A percentile compares a stretch with the other conserved stretches of the same genome.
These are phyloP conservation scores for Actias luna DNA, from an alignment of 2,888 invertebrate genomes.

Conservation along the genomic window DNA sequence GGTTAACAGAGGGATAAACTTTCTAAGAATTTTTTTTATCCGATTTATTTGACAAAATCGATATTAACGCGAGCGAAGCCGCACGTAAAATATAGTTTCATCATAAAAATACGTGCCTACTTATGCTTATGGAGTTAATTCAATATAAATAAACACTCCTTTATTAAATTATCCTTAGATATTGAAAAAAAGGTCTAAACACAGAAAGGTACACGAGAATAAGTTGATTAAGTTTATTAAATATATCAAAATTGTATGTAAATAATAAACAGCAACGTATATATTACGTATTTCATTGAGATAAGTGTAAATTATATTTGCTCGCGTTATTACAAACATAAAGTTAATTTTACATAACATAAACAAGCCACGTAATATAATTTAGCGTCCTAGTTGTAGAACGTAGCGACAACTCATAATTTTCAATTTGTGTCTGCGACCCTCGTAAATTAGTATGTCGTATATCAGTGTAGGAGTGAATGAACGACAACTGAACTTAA, in stretches of 20 bases:
- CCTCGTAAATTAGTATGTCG: constrained; percentile 60
- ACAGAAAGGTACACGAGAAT: too few relatives aligned
- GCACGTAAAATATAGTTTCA: too few relatives aligned
- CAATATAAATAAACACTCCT: too few relatives aligned
- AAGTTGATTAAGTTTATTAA: too few relatives aligned
- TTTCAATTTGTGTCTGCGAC: constrained; percentile 74
- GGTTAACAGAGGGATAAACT: too few relatives aligned
- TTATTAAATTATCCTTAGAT: too few relatives aligned
- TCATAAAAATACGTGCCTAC: too few relatives aligned
- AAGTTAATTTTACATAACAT: constrained; percentile 28
- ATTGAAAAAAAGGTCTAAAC: too few relatives aligned
- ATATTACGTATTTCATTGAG: neutral
- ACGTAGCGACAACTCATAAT: constrained; percentile 65
- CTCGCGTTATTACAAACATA: constrained; percentile 14
- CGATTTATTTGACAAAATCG: too few relatives aligned
- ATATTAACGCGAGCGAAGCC: too few relatives aligned
- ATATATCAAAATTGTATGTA: neutral
- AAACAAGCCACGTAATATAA: constrained; percentile 45
- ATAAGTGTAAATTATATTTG: neutral
- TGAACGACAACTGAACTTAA: constrained; percentile 37
- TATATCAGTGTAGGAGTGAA: constrained; percentile 61
- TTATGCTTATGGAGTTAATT: too few relatives aligned
- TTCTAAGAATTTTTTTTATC: too few relatives aligned
- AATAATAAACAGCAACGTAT: neutral
- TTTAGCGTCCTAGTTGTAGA: constrained; percentile 59